Percentiles rank a stretch among this genome's conserved stretches.
Conservation (phyloP, 2,113 vertebrate species). For the Anthoscopus minutus region DNA sequence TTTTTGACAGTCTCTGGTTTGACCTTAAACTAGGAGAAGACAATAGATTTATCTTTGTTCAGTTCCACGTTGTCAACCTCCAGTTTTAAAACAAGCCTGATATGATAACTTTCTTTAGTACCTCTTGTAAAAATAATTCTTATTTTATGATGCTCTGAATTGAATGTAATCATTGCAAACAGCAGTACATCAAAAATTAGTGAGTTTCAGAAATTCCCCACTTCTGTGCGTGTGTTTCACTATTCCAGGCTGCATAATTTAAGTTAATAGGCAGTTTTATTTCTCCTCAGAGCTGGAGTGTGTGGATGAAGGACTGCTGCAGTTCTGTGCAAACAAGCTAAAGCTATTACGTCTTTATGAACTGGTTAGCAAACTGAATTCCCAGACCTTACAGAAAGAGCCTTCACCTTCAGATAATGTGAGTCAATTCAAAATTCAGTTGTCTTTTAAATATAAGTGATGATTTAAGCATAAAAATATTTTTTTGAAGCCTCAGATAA, state of each 20-base stretch:
- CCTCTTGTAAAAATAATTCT: not conserved
- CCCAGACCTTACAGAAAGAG: conserved; percentile 44
- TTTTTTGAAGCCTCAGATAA: not conserved
- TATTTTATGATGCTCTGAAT: not conserved
- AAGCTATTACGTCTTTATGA: conserved; percentile 88
- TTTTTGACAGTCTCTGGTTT: not conserved
- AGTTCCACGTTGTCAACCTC: not conserved
- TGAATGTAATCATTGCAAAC: not conserved
- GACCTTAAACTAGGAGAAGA: not conserved
- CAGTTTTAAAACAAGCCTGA: not conserved
- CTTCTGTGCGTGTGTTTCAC: not conserved
- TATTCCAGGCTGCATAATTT: not conserved
- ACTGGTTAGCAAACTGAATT: conserved; percentile 79
- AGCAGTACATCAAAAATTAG: not conserved
- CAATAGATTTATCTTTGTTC: not conserved
- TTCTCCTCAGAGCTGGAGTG: conserved; percentile 78
- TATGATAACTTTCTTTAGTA: not conserved
- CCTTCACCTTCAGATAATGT: conserved; percentile 67
- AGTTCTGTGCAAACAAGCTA: conserved; percentile 83
- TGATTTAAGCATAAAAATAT: not conserved
- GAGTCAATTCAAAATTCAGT: conserved; percentile 41
- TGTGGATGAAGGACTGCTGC: conserved; percentile 84
- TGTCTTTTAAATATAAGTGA: not conserved
- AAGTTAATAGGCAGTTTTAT: not conserved
- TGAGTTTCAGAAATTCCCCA: not conserved